These are phyloP conservation scores for Trisateles emortualis DNA, from an alignment of 2,888 invertebrate species.

Conservation along the genomic window DNA sequence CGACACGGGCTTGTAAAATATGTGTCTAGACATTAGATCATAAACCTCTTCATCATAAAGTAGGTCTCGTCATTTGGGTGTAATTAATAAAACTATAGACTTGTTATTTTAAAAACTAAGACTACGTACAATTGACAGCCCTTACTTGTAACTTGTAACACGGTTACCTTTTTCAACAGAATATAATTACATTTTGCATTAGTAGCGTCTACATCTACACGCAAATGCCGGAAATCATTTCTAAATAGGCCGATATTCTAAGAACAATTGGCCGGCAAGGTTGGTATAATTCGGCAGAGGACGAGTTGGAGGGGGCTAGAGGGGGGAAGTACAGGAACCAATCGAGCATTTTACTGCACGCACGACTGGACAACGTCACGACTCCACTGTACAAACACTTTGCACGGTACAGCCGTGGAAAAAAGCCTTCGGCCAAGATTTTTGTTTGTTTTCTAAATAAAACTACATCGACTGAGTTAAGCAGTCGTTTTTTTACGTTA, in stretches of 20 bases:
- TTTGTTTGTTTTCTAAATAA: conserved; percentile 49
- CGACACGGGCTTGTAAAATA: no score
- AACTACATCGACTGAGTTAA: conserved; percentile 9
- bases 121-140: no score
- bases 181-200: not conserved
- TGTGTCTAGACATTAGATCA: no score
- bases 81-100: no score
- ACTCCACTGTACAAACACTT: conserved; percentile 70
- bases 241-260: conserved; percentile 34
- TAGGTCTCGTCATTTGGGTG: no score
- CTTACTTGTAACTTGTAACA: not conserved
- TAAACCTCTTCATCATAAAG: no score
- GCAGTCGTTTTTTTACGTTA: conserved; percentile 4
- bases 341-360: conserved; percentile 76
- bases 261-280: conserved; percentile 43
- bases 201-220: conserved; percentile 2
- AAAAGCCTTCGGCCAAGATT: conserved; percentile 50
- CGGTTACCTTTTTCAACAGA: not conserved
- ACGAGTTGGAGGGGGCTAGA: conserved; percentile 42
- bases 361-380: conserved; percentile 74
- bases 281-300: conserved; percentile 58
- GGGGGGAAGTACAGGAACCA: conserved; percentile 60
- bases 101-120: no score
- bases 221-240: conserved; percentile 20
- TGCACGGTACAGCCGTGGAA: conserved; percentile 50